Base-by-base conservation (phyloP, 2,888 invertebrate genomes). In the Adelphocoris suturalis region DNA sequence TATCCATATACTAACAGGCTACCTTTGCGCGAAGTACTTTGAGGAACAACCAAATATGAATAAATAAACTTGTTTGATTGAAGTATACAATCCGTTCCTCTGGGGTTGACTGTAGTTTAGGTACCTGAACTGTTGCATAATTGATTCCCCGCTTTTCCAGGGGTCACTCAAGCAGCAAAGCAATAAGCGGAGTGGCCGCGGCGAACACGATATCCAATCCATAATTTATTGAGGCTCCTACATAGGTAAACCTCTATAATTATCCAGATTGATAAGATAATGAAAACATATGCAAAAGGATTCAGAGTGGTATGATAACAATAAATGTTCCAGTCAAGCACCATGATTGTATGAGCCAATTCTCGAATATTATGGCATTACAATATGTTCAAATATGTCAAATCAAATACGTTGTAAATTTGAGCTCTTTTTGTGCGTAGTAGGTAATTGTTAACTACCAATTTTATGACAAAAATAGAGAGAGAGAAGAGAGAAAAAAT, bases 41-140 rank as follows among this genome's bases (percentile, higher is more conserved):
- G 3, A 37, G 37, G 7, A 37, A 37, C 37, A 37, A 37, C 57
- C 80, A n/a, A 47, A 37, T 47, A 81, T 47, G 27, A 81, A 82
- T 82, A 11, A 82, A 52, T 82, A 52, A 82, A 82, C 19, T 52
- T 52, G 82, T 82, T 52, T 82, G 82, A 82, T 82, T 82, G 23
- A 52, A n/a, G 52, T 11, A 52, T 13, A 82, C 82, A 82, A 82
- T 81, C 81, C 61, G n/a, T 68, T 68, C 23, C 27, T 12, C 27
- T 68, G 11, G 5, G 12, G 68, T 4, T 68, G 68, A 11, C 14
- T 14, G 23, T 68, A 61, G n/a, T 12, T 23, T 61, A 23, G 11
- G 37, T 37, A 68, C 68, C 27, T 68, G 12, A 23, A 19, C 5
- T 13, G 23, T 23, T 68, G 68, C 68, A 68, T 19, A 68, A 68